Percentiles rank a stretch among this genome's conserved stretches.
These are phyloP conservation scores for Diaprepes abbreviatus DNA, from an alignment of 2,888 invertebrate species.

Conservation along the genomic window DNA sequence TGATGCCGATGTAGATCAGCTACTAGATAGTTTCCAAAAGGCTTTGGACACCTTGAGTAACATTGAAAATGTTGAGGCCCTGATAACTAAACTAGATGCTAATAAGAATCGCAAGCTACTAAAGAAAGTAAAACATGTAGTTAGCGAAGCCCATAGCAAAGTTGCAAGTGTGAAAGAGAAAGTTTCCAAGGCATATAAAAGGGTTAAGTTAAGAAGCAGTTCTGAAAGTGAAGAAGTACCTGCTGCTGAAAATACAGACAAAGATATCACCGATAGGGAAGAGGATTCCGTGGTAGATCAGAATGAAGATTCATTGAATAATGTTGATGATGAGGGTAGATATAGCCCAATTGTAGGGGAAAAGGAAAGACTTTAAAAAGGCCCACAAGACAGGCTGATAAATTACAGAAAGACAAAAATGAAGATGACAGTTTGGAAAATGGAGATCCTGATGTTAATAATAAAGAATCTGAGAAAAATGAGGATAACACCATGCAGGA, in stretches of 20 bases:
- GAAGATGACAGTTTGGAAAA: neutral
- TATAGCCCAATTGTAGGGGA: constrained; percentile 12
- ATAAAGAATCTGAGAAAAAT: neutral
- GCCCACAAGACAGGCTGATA: neutral
- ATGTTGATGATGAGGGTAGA: neutral
- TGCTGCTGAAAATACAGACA: constrained; percentile 3
- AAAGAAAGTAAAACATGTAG: constrained; percentile 36
- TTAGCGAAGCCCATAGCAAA: constrained; percentile 23
- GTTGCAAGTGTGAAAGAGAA: constrained; percentile 25
- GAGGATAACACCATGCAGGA: constrained; percentile 6
- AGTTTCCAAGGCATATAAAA: constrained; percentile 35
- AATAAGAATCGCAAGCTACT: constrained; percentile 27
- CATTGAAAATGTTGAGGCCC: constrained; percentile 24
- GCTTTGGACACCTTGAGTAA: constrained; percentile 24
- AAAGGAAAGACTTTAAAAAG: constrained; percentile 12
- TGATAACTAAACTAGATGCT: constrained; percentile 29
- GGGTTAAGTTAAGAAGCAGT: constrained; percentile 10
- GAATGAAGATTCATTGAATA: neutral
- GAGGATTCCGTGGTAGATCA: neutral
- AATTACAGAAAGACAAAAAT: neutral
- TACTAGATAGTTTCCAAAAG: constrained; percentile 28
- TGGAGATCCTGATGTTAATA: neutral
- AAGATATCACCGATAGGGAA: constrained; percentile 19
- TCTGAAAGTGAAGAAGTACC: constrained; percentile 7
- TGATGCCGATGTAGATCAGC: constrained; percentile 25